Base-by-base conservation (phyloP, 1,140 invertebrate species). In the Hycleus cichorii region DNA sequence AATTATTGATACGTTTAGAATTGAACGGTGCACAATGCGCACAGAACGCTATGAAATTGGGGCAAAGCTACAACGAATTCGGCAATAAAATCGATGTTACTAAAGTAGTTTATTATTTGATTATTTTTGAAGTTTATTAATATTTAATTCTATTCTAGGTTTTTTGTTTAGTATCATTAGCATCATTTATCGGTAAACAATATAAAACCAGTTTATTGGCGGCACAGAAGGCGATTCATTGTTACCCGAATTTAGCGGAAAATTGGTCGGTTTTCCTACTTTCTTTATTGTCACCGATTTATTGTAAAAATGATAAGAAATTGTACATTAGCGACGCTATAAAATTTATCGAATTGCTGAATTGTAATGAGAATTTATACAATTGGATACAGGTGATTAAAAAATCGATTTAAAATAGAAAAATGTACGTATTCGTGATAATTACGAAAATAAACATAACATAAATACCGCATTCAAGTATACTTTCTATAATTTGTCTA, bases 191-290 rank as follows among this genome's bases (percentile, higher is more conserved):
- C 8, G 55, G 51, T 10, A 63, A 61, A 43, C 62, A 72, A 43
- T 39, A 52, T 6, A 59, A 65, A 51, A 44, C 62, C 49, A 67
- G 69, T 25, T 24, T 68, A 8, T 59, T 66, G 9, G 51, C 61
- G n/a, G 71, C 72, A 0, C 71, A 72, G 57, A 69, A 69, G 58
- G 66, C 69, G 1, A 56, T 72, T 45, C 70, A 72, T 62, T 69
- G 51, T 58, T 66, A 67, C 55, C 72, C 72, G 2, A 60, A 69
- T 58, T 49, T 63, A 11, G 46, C 63, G 9, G 66, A 71, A 51
- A 49, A 62, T 49, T 72, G 70, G 70, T 54, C 59, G 9, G 59
- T 59, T 43, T 48, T 66, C 39, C 5, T 9, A 42, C 11, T 32
- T 5, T 32, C 32, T 5, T 32, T 32, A 3, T 5, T 38, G 26